Base-by-base conservation (phyloP, 2,113 vertebrate genomes). In the Solea senegalensis region DNA sequence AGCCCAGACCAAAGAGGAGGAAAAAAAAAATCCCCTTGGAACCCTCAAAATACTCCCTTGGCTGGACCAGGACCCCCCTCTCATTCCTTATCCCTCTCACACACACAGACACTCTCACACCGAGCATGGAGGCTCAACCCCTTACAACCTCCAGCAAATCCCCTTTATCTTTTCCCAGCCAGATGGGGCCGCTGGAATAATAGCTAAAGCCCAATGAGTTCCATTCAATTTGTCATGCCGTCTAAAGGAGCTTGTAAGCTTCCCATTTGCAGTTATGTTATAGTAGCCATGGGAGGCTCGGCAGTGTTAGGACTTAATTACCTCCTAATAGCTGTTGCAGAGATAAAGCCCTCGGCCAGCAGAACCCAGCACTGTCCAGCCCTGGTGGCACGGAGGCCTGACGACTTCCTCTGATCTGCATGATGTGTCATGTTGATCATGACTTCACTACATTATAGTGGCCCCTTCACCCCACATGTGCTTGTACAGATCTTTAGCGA, bases 271-370 rank as follows among this genome's bases (percentile, higher is more conserved):
- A 93, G 93, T 93, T 94, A 94, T 95, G 93, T 68, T 78, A 92
- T 94, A 93, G 92, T 95, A 94, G 91, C 91, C 93, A 94, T 92
- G 64, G 76, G 92, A 94, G 92, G 91, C 94, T 94, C 93, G 94
- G 94, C 95, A 92, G 91, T 95, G 96, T 96, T 95, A 95, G 93
- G 94, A 95, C 95, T 94, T 96, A 98, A 97, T 97, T 95, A 96
- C 94, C 76, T 90, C 92, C 94, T 96, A 96, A 96, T 95, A 95
- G 95, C 93, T 90, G 79, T 93, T 84, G 91, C 90, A 88, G 93
- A 92, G 89, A 94, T 94, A 93, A 95, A 94, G 92, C 94, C 91
- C 89, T 81, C 15, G 4, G 60, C 74, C 82, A 71, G 86, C 78
- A 83, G 70, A 86, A 79, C 83, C 79, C 75, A 88, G 85, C 78